These are phyloP conservation scores for Picathartes gymnocephalus DNA, from an alignment of 2,113 vertebrate species.

Conservation along the genomic window DNA sequence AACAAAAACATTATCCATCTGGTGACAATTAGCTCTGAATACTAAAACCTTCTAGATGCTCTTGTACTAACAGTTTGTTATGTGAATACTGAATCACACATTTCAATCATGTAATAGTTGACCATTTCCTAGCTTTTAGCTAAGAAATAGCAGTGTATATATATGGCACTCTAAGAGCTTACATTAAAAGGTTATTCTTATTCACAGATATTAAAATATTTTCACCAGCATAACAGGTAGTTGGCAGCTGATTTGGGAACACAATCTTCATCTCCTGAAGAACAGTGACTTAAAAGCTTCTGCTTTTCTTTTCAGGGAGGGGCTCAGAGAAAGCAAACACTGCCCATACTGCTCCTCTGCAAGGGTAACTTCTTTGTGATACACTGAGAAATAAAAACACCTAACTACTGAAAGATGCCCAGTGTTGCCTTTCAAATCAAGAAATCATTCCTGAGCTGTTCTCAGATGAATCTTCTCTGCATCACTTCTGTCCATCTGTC, in stretches of 20 bases:
- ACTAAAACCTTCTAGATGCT: not conserved
- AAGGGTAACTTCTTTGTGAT: not conserved
- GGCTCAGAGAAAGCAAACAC: not conserved
- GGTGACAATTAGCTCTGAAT: not conserved
- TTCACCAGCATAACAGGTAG: not conserved
- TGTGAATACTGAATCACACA: not conserved
- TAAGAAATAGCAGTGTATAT: not conserved
- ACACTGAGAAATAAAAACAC: not conserved
- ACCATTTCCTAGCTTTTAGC: not conserved
- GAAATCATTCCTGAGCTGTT: not conserved
- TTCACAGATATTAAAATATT: not conserved
- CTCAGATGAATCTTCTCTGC: not conserved
- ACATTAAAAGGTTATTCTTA: not conserved
- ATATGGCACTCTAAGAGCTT: not conserved
- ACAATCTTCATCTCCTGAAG: not conserved
- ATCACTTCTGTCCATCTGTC: not conserved
- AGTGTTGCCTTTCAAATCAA: not conserved
- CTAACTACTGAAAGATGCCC: not conserved
- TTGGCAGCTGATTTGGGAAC: not conserved
- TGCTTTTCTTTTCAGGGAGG: not conserved
- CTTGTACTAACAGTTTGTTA: not conserved
- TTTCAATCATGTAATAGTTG: not conserved
- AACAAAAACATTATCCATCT: not conserved
- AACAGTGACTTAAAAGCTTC: not conserved
- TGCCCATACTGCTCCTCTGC: not conserved